Evolutionary conservation across 2,113 vertebrate genomes (phyloP), one percentile per base, ranked within the genome.

Genomic region (Cyprinus carpio): DNA sequence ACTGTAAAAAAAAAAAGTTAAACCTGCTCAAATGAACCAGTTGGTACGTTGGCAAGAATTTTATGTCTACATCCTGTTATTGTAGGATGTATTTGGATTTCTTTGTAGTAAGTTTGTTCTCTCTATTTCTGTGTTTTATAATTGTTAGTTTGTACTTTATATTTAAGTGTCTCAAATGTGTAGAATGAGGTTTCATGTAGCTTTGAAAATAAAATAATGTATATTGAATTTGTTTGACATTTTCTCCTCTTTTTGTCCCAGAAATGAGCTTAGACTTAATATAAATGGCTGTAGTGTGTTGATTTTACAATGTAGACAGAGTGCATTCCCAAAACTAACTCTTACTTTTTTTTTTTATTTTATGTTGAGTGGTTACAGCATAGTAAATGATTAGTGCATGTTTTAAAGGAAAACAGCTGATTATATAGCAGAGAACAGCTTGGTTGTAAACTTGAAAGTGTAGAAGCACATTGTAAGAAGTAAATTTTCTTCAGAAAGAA

Each of bases 61-160:
- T 75, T 78, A 18, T 31, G 16, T 71, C 18, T 46, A 10, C 49
- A 5, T 54, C 67, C 18, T 40, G 29, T 37, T 56, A 49, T 29
- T 81, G 15, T 46, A 11, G 58, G 60, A 46, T 64, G 58, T 46
- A 9, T 79, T 62, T 18, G 54, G 46, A 69, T 49, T 54, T 71
- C 29, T 6, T 58, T 54, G 2, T 46, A n/a, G 7, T 12, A 6
- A 25, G 1, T 71, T 69, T 82, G 64, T 71, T 72, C 29, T 34
- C 11, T 56, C 0, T 40, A 15, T 29, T 40, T 6, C 4, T 56
- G 49, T 25, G 10, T 71, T 83, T 83, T 72, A 37, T 18, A 82
- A n/a, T n/a, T 51, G 64, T 54, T 69, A n/a, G 40, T 81, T 81
- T 81, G 80, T 51, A 81, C 43, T 51, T 67, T 23, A 27, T 64